Base-by-base conservation (phyloP, 2,888 invertebrate species). In the Dicyrtoma fusca region DNA sequence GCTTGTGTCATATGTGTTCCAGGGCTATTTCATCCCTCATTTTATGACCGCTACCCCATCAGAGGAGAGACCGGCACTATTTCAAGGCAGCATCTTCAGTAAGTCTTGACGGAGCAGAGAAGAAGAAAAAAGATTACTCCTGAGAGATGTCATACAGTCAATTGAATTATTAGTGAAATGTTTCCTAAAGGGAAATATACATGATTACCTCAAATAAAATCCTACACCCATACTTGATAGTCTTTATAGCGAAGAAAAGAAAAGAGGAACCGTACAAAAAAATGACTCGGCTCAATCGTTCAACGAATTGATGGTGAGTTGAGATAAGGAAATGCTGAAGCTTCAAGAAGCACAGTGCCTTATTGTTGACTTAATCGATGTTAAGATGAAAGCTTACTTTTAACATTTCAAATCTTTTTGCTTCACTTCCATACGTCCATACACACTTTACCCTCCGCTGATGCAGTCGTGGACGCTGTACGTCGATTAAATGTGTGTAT, bases 351-450 rank as follows among this genome's bases (percentile, higher is more conserved):
- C 65, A 49, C 62, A 69, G 71, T 72, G 69, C 72, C 66, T 57
- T 71, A 75, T 75, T 75, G 75, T 75, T 75, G 73, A 73, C 75
- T 72, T 75, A 75, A 75, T 73, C 71, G 71, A 72, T 70, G 47
- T 62, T 57, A 62, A 61, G 44, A 61, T 61, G 61, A 34, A 61
- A 61, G 57, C 57, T 57, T 57, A 57, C 57, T 57, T 57, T 57
- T 57, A 57, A 57, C 57, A 57, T 57, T 57, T 57, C 57, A 57
- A 23, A 57, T 57, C 57, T 57, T 26, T 53, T 26, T 57, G 57
- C 57, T 57, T 57, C 57, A 57, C 23, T 57, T 57, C 14, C 8
- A 8, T 34, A 34, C 34, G 3, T 34, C 34, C 34, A 34, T 34
- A 34, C 34, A 34, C 34, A 34, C 34, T 34, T 34, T 34, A 34